Percentiles rank a stretch among this genome's conserved stretches.
These are phyloP conservation scores for Macrosiphum euphorbiae DNA, from an alignment of 2,888 invertebrate genomes.

Conservation along the genomic window DNA sequence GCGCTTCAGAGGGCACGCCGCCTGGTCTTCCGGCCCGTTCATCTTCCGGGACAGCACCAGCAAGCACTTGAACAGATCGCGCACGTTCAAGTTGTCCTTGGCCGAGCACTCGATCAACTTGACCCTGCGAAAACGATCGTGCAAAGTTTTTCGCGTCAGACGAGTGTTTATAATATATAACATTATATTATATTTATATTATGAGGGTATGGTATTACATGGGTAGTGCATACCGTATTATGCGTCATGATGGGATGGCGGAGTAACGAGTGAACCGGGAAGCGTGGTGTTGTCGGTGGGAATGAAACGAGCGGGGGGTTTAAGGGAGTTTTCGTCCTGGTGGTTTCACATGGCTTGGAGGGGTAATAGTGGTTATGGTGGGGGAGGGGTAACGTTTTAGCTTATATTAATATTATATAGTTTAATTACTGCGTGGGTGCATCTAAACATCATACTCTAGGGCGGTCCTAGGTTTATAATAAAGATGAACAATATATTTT, in stretches of 20 bases:
- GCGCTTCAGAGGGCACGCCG: slow-evolving; percentile 73
- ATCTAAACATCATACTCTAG: background rate
- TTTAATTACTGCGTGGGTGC: background rate
- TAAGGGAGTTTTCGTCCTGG: background rate
- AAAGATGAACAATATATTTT: background rate
- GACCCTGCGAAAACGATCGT: slow-evolving; percentile 72
- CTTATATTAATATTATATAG: slow-evolving; percentile 7
- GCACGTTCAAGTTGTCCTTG: slow-evolving; percentile 83
- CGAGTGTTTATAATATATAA: background rate
- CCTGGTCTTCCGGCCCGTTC: slow-evolving; percentile 72
- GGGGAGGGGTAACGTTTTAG: background rate
- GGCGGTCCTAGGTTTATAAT: background rate
- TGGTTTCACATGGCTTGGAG: background rate
- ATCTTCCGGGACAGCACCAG: slow-evolving; percentile 82
- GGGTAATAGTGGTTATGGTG: background rate
- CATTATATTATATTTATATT: background rate
- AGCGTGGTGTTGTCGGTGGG: background rate
- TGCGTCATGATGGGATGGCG: background rate
- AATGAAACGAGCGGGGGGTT: background rate
- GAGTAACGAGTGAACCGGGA: background rate
- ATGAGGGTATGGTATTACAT: background rate
- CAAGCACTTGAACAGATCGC: slow-evolving; percentile 85
- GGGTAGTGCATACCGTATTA: background rate
- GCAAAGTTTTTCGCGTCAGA: background rate
- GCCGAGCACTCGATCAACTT: slow-evolving; percentile 85